Base-by-base conservation (phyloP, 2,797 vertebrate genomes). In the Nyctalus aviator region DNA sequence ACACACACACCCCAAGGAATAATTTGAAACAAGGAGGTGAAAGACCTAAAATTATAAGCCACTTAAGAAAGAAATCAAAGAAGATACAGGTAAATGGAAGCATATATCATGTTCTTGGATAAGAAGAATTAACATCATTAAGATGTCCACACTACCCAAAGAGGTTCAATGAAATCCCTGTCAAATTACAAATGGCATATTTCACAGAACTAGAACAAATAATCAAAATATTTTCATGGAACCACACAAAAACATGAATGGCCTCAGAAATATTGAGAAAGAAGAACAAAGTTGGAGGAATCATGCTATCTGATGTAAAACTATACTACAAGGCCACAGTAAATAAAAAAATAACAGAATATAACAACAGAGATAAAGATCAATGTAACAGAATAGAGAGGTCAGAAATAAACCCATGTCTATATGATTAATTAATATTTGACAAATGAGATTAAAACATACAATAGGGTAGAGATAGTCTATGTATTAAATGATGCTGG, bases 161-260 rank as follows among this genome's bases (percentile, higher is more conserved):
- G 15, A 20, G 27, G n/a, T 46, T 48, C 72, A 48, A 18, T 48
- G 44, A 27, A 75, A 20, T 75, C 27, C 44, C 41, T 75, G 25
- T 48, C 44, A 75, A 48, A 75, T n/a, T 75, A 46, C 8, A 44
- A 48, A 46, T n/a, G 27, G 27, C 41, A 48, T 18, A 3, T 75
- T 75, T 75, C 44, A 48, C 72, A 75, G 44, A 75, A 48, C 15
- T 48, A 75, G 72, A 30, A n/a, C 4, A 6, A 75, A 75, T 75
- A 75, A 75, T 75, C 72, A 75, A n/a, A 75, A 75, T 75, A 48
- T 75, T 75, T 75, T n/a, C 44, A 75, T 75, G 72, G 72, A 75
- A 75, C 41, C 72, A 75, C 27, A 48, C 8, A 11, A 73, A 73
- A 46, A 25, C 12, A 21, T 10, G 9, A 75, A n/a, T 48, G 44